A percentile compares a stretch with the other conserved stretches of the same genome.
Evolutionary conservation across 2,888 invertebrate species (phyloP).

Genomic region (Smittia aterrima): DNA sequence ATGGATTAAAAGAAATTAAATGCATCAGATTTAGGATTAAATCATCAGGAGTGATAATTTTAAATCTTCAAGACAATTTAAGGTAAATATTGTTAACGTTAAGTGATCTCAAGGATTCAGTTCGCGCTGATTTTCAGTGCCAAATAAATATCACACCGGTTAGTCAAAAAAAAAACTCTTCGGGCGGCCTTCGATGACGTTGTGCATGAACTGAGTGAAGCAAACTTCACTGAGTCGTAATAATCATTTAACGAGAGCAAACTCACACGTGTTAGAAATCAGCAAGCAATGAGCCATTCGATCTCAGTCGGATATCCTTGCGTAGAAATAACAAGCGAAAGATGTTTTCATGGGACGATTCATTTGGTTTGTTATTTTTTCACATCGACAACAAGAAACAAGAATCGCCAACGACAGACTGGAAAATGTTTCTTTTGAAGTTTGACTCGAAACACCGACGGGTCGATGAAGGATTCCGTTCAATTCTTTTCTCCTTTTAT

Average conservation of each 20-base stretch:
- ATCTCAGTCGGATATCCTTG: slow-evolving; percentile 32
- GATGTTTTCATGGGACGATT: background rate
- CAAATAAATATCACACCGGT: too few relatives aligned
- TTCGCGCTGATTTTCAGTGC: too few relatives aligned
- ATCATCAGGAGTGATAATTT: too few relatives aligned
- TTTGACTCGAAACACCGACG: slow-evolving; percentile 5
- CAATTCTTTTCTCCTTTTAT: background rate
- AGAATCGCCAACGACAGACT: background rate
- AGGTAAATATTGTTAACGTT: too few relatives aligned
- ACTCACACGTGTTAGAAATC: slow-evolving; percentile 38
- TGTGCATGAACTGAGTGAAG: background rate
- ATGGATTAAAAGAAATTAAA: too few relatives aligned
- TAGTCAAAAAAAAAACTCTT: too few relatives aligned
- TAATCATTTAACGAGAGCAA: background rate
- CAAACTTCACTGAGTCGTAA: background rate
- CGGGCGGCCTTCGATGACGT: too few relatives aligned
- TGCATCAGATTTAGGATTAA: too few relatives aligned
- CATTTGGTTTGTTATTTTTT: slow-evolving; percentile 29
- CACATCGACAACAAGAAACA: slow-evolving; percentile 28
- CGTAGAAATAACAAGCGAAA: background rate
- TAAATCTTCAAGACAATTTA: too few relatives aligned
- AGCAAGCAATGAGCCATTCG: slow-evolving; percentile 28
- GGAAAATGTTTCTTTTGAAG: slow-evolving; percentile 8
- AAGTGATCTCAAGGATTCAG: too few relatives aligned
- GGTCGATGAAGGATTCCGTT: background rate